phyloP scores from a whole-genome alignment of 1,140 invertebrate species.

The Rhopalosiphum maidis region DNA sequence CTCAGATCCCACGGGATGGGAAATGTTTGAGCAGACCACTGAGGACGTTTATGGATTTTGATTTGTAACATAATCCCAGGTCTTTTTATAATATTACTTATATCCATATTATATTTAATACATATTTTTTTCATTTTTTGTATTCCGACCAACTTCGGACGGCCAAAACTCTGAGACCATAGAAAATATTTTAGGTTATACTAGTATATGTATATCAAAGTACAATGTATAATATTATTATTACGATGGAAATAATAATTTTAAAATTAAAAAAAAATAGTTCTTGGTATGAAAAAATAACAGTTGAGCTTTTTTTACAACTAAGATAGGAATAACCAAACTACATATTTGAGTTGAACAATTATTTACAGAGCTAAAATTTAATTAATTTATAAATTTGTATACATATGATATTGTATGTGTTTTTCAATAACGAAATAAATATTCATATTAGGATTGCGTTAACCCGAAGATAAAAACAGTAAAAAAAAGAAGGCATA shows the following conservation, averaged over 20 bases:
- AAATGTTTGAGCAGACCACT: neutral
- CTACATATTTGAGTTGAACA: neutral
- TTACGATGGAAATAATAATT: neutral
- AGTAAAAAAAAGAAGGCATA: no score
- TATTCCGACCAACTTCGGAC: neutral
- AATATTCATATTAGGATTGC: neutral
- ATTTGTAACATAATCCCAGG: neutral
- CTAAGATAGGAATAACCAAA: neutral
- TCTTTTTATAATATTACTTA: neutral
- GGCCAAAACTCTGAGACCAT: neutral
- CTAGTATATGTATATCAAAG: neutral
- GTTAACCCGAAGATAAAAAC: neutral
- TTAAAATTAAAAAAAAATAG: neutral
- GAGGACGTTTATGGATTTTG: neutral
- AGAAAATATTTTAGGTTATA: neutral
- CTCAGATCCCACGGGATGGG: neutral
- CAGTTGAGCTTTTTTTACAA: neutral
- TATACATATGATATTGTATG: neutral
- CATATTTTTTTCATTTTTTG: neutral
- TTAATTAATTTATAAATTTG: neutral
- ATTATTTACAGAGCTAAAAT: neutral
- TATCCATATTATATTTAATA: neutral
- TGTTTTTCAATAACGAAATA: neutral
- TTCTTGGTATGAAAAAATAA: neutral
- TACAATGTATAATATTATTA: neutral